A percentile compares a stretch with the other conserved stretches of the same genome.
Evolutionary conservation across 1,140 invertebrate genomes (phyloP).

Genomic region (Hylaeus anthracinus): DNA sequence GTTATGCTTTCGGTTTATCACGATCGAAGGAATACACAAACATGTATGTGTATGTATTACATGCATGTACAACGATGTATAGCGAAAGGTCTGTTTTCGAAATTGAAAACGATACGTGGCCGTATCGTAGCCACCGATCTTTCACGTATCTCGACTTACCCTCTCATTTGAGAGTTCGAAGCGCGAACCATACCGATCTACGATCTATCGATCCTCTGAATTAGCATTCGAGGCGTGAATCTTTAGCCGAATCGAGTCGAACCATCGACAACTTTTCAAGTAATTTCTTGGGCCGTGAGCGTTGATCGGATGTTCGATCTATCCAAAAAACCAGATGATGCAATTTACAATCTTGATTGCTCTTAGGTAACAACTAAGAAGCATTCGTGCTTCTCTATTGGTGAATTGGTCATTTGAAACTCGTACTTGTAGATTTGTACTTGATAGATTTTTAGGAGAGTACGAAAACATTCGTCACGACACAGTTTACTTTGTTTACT

Average conservation of each 20-base stretch:
- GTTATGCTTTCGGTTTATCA: slow-evolving; percentile 55
- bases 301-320: slow-evolving; percentile 22
- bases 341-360: not conserved
- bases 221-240: slow-evolving; percentile 73
- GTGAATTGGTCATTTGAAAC: too few relatives aligned
- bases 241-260: slow-evolving; percentile 44
- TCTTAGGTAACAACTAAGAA: too few relatives aligned
- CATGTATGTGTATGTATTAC: too few relatives aligned
- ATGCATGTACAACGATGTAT: not conserved
- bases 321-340: slow-evolving; percentile 29
- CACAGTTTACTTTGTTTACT: too few relatives aligned
- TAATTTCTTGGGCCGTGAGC: slow-evolving; percentile 8
- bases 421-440: too few relatives aligned
- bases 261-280: slow-evolving; percentile 40
- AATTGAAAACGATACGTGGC: slow-evolving; percentile 61
- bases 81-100: slow-evolving; percentile 59
- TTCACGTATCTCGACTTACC: slow-evolving; percentile 10
- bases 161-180: slow-evolving; percentile 63
- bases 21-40: slow-evolving; percentile 38
- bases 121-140: slow-evolving; percentile 49
- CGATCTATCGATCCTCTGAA: slow-evolving; percentile 66
- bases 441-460: too few relatives aligned
- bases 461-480: too few relatives aligned
- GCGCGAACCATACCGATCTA: slow-evolving; percentile 25
- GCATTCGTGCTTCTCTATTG: too few relatives aligned